Base-by-base conservation (phyloP, 2,797 vertebrate species). In the Chelmon rostratus region DNA sequence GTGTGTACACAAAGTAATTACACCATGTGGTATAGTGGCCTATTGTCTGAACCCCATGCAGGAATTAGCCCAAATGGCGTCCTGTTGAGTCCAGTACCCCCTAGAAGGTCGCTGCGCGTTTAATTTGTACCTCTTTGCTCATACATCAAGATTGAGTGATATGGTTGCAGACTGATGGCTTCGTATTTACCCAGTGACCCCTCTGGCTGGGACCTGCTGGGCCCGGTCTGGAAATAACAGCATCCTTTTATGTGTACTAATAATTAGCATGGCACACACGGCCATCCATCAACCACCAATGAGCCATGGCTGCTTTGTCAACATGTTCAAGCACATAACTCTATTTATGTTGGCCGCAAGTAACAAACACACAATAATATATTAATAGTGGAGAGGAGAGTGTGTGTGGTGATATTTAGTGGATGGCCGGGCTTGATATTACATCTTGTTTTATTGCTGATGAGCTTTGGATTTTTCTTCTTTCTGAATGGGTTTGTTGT, bases 81-180 rank as follows among this genome's bases (percentile, higher is more conserved):
- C 92, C 92, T 91, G 94, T 93, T 93, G 93, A 93, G 94, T 85
- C 89, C 86, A 81, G 88, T 82, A 86, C 93, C 93, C 93, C 91
- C 85, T 88, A 88, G 92, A 94, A 95, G 94, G 94, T 93, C 89
- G 85, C 83, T 16, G 84, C 68, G 4, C 83, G 73, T 95, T 95
- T 95, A 93, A 96, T 96, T 96, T 96, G 95, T 95, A 94, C 88
- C 94, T 93, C 93, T 90, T 91, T 88, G 83, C 94, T 95, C 95
- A 93, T 96, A 96, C 94, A 95, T 96, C 95, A 96, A 95, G 94
- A 95, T 95, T 93, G 93, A 96, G 94, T 92, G 95, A 96, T 96
- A 95, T 88, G 86, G 93, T 92, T 78, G 73, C 86, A 93, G 91
- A 94, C 92, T 92, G 95, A 95, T 94, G 93, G 92, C 91, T 91